Evolutionary conservation across 2,797 vertebrate genomes (phyloP), one percentile per base, ranked within the genome.

Genomic region (Rhinoraja longicauda): DNA sequence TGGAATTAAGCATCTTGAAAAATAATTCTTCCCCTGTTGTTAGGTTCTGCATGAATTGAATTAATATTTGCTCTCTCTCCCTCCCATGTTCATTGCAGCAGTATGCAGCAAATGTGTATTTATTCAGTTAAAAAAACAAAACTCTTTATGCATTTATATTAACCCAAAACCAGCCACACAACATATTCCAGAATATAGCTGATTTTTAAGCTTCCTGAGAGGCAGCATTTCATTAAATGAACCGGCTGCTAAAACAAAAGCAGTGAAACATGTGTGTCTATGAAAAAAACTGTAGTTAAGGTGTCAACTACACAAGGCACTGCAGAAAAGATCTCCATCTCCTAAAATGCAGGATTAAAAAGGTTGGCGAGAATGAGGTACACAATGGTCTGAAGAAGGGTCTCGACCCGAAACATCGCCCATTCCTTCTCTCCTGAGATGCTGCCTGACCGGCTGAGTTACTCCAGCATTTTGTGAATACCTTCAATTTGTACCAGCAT

Each of bases 21-120:
- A 75, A n/a, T n/a, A 92, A 73, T 75, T 75, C 90, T 8, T 75
- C 90, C 12, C 39, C 88, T 24, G 9, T 91, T 72, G 36, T 91
- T 53, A 45, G 64, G 36, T 21, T 73, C 26, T 70, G 36, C 67
- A 53, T 45, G 67, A 67, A 91, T 73, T 45, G 72, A 91, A 24
- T 72, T 45, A 29, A 73, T 24, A 8, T 67, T 67, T 88, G n/a
- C 17, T 26, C 45, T 24, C 21, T 53, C 1, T 57, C 45, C 8
- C 53, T 6, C n/a, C 0, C 77, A 19, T 0, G 9, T 57, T 57
- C 12, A 9, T 10, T 10, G 24, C 21, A 29, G 21, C 36, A 64
- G 1, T 62, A 6, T 59, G 24, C 70, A 75, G 24, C 39, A 92
- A 92, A 75, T n/a, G 1, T 26, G 72, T 3, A 72, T n/a, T 73